Percentiles rank a stretch among this genome's conserved stretches.
These are phyloP conservation scores for Spodoptera picta DNA, from an alignment of 2,888 invertebrate genomes.

Conservation along the genomic window DNA sequence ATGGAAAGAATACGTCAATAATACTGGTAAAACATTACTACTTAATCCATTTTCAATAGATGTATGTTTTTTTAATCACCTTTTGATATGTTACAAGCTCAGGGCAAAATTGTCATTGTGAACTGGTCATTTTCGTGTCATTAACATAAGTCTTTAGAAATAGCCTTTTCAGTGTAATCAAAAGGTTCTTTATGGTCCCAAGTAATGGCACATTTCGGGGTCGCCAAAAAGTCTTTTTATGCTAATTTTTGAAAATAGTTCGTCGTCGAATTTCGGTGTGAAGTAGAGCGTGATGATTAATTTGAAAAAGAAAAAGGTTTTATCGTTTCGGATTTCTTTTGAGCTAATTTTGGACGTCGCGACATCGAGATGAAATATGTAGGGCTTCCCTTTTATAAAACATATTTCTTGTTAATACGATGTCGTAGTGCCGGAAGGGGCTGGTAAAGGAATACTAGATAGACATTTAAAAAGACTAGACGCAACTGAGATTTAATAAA, in stretches of 20 bases:
- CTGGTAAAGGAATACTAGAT: no score
- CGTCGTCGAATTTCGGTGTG: conserved; percentile 25
- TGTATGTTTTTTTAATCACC: no score
- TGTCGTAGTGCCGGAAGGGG: no score
- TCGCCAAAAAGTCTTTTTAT: conserved; percentile 22
- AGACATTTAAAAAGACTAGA: no score
- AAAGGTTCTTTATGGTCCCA: conserved; percentile 22
- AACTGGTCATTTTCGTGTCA: conserved; percentile 4
- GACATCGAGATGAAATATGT: no score
- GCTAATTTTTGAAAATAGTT: conserved; percentile 35
- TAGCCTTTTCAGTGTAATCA: conserved; percentile 20
- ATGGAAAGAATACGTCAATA: no score
- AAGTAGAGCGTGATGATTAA: conserved; percentile 35
- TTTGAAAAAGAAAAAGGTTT: conserved; percentile 22
- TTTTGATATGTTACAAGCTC: no score
- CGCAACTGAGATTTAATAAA: no score
- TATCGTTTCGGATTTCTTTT: not conserved
- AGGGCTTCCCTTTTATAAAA: no score
- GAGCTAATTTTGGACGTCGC: not conserved
- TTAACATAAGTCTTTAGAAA: conserved; percentile 23
- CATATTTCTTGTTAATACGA: no score
- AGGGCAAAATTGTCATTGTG: not conserved
- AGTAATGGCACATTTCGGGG: conserved; percentile 17
- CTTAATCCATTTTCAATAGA: no score
- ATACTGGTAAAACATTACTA: no score